Base-by-base conservation (phyloP, 2,888 invertebrate genomes). In the Drosophila lacicola region DNA sequence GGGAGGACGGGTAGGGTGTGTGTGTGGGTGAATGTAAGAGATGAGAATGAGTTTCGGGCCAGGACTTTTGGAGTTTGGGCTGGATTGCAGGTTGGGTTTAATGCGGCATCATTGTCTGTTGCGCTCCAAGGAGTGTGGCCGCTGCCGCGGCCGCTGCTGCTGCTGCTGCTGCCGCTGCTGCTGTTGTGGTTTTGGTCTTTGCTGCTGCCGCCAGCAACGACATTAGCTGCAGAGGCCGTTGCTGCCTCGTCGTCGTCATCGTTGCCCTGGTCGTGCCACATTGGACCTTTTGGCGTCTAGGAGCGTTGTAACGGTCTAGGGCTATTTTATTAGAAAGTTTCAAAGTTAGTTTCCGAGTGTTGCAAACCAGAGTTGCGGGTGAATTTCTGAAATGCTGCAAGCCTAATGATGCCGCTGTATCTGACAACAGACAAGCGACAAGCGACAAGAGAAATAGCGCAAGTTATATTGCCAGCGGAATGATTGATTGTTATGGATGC, bases 291-390 rank as follows among this genome's bases (percentile, higher is more conserved):
- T 41, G 64, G 66, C 54, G 17, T 44, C 51, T 41, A 21, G 37
- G 2, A 33, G 42, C 45, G 42, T 50, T 64, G 65, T 44, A 53
- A 46, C 66, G 34, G 47, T 53, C 69, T 66, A 74, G 66, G 84
- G 87, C 82, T 86, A 86, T 86, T 83, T 83, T 83, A 83, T 81
- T 81, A 81, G 81, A 83, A 83, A 83, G 77, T 83, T 83, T 83
- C 61, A 77, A 83, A 83, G 81, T 83, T 78, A 78, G 78, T 86
- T 86, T 83, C 67, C 61, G 78, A 80, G 66, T 80, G 70, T 55
- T 80, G 68, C 66, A 68, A 75, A 72, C 78, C 72, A 75, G 82
- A 70, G 79, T 76, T 85, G 78, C 63, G 69, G 77, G 57, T 53
- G 64, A 57, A 65, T 70, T 54, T 49, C 61, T 63, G 82, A 78